Evolutionary conservation across 2,888 invertebrate species (phyloP).

Genomic region (Sinhomidia bicolor): DNA sequence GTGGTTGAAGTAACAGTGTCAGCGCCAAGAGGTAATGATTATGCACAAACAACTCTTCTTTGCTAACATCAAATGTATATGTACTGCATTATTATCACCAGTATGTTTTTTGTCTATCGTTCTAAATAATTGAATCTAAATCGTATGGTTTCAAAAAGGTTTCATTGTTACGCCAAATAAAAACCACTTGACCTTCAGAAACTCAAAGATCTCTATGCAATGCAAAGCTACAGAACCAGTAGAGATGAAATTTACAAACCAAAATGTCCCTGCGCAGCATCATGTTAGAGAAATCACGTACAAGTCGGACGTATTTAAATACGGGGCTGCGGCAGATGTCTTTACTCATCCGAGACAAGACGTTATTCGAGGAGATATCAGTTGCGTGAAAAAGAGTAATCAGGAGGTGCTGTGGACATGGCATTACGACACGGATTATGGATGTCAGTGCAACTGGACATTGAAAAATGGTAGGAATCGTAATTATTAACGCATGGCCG

Average conservation of each 20-base stretch:
- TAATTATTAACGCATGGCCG: background rate
- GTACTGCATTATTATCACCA: too few relatives aligned
- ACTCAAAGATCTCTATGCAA: conserved; percentile 63
- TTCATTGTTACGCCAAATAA: conserved; percentile 68
- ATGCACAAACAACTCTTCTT: too few relatives aligned
- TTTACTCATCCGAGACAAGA: conserved; percentile 71
- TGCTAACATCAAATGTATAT: too few relatives aligned
- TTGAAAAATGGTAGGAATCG: conserved; percentile 69
- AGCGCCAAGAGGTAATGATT: conserved; percentile 66
- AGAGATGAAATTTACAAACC: conserved; percentile 67
- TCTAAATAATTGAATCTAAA: too few relatives aligned
- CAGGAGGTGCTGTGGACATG: conserved; percentile 71
- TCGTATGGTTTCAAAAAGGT: conserved; percentile 37
- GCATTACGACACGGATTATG: conserved; percentile 75
- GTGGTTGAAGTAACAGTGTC: conserved; percentile 74
- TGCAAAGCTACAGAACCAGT: conserved; percentile 75
- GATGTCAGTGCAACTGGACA: conserved; percentile 74
- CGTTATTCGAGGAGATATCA: conserved; percentile 69
- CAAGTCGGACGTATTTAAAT: conserved; percentile 70
- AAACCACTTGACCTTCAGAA: conserved; percentile 71
- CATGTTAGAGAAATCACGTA: conserved; percentile 70
- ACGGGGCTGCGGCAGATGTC: conserved; percentile 72
- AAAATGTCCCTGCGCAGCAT: conserved; percentile 68
- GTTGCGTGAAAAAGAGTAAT: conserved; percentile 68
- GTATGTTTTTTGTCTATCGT: too few relatives aligned